Evolutionary conservation across 2,113 vertebrate genomes (phyloP), one percentile per base, ranked within the genome.

Genomic region (Pterophyllum scalare): DNA sequence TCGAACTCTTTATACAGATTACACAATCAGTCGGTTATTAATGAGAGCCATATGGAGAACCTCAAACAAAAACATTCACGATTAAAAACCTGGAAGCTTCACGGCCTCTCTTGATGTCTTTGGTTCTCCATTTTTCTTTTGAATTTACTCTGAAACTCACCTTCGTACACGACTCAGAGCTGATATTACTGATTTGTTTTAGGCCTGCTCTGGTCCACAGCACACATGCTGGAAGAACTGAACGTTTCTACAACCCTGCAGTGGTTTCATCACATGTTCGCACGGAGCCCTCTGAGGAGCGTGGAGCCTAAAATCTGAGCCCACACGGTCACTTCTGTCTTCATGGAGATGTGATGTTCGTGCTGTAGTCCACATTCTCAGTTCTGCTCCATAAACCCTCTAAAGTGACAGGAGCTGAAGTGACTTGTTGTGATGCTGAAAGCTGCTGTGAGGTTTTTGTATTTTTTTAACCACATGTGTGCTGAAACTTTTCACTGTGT

Each of bases 51-150:
- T 11, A 72, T 72, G 67, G 24, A 31, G 26, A 72, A 54, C 26
- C 52, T 0, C 26, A 72, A 54, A 52, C 43, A 54, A 72, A 54
- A 72, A 54, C 46, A 52, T 19, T 52, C 49, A 7, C 15, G 5
- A 54, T 72, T 54, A 72, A 54, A 26, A 72, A 52, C 46, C 26
- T 72, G 67, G 67, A 72, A 72, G 6, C 46, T 49, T 67, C 64
- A 19, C 40, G 17, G 15, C 26, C 40, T 67, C 64, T 67, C 64
- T 40, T 46, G 15, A 49, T 49, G 40, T 43, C 64, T 49, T 46
- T 31, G 67, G 43, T 19, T 31, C 46, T 54, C 65, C 46, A 33
- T 72, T 72, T 72, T 72, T 54, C 67, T 72, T 72, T 72, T 7
- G 4, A 72, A 33, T 33, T 54, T 28, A 72, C 46, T 19, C 49